Conservation (phyloP, 2,888 invertebrate genomes). For the Sarcophaga caerulescens region DNA sequence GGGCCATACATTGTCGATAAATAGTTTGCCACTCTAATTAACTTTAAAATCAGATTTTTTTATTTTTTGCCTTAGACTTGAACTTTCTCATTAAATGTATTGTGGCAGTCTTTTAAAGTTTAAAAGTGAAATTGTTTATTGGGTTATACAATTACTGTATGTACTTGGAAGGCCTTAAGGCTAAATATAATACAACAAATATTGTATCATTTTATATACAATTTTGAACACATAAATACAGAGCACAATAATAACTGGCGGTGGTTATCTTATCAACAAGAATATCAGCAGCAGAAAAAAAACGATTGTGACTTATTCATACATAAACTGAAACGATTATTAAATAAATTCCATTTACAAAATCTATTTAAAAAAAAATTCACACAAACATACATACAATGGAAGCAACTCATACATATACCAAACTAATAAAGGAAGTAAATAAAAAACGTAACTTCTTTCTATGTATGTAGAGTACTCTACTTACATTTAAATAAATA, state of each 20-base stretch:
- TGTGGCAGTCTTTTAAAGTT: background rate
- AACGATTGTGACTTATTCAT: background rate
- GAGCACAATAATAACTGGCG: background rate
- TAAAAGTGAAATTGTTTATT: background rate
- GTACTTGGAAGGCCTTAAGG: background rate
- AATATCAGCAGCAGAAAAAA: background rate
- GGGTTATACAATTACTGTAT: background rate
- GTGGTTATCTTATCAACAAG: background rate
- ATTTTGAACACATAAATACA: no score
- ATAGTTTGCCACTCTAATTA: no score
- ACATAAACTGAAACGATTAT: background rate
- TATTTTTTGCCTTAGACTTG: no score
- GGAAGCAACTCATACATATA: no score
- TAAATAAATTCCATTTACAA: slow-evolving; percentile 30
- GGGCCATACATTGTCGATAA: no score
- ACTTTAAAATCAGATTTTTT: no score
- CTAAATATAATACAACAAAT: background rate
- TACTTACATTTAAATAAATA: no score
- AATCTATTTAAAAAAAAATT: background rate
- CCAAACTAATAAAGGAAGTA: no score
- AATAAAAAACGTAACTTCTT: no score
- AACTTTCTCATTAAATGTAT: background rate
- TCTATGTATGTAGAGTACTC: no score
- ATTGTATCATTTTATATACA: background rate
- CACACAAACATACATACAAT: background rate